A percentile compares a stretch with the other conserved stretches of the same genome.
phyloP scores from a whole-genome alignment of 92 coral and sea anemone species.

The Heliopora coerulea region DNA sequence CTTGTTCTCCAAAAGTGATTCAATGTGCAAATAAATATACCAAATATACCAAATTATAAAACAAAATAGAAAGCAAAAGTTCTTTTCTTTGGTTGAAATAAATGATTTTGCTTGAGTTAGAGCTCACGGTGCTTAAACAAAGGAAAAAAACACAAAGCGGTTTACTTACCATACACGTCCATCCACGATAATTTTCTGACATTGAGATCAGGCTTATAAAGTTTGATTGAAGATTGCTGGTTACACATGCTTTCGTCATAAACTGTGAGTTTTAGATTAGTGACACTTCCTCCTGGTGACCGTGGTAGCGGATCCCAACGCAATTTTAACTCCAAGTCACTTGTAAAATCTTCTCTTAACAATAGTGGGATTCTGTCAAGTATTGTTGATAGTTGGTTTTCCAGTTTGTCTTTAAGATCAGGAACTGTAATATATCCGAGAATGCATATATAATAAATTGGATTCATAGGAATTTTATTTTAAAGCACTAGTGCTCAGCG shows the following conservation, averaged over 20 bases:
- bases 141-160: no score
- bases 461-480: no score
- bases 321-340: slow-evolving; percentile 68
- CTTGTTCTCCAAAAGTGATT: no score
- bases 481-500: no score
- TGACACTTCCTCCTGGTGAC: slow-evolving; percentile 33
- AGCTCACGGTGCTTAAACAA: no score
- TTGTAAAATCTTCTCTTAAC: slow-evolving; percentile 51
- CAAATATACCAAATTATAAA: no score
- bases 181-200: slow-evolving; percentile 7
- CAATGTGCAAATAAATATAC: no score
- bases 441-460: neutral
- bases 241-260: neutral
- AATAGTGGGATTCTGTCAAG: slow-evolving; percentile 16
- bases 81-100: no score
- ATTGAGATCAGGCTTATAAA: neutral
- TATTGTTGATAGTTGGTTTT: slow-evolving; percentile 30
- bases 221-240: neutral
- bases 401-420: slow-evolving; percentile 27
- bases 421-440: slow-evolving; percentile 37
- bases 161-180: slow-evolving; percentile 27
- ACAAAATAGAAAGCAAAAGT: no score
- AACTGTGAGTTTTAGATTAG: slow-evolving; percentile 19
- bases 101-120: no score
- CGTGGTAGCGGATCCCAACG: slow-evolving; percentile 88